Percentiles rank a stretch among this genome's conserved stretches.
Conservation (phyloP, 2,797 vertebrate genomes). For the Coccyzus lansbergi region DNA sequence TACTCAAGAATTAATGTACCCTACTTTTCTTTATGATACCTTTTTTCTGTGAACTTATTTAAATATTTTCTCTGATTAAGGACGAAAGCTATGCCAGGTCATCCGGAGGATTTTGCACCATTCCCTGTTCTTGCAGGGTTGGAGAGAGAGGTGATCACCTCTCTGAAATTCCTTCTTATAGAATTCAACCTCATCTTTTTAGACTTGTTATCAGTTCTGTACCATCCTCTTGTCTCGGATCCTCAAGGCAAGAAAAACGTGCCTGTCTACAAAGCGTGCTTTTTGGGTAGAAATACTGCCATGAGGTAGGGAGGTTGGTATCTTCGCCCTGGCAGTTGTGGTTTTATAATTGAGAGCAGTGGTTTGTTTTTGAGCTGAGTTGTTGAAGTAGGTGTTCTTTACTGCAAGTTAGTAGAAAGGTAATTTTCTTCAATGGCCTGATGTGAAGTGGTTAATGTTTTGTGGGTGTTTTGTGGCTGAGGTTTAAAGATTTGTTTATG, state of each 20-base stretch:
- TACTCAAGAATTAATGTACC: neutral
- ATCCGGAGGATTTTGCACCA: neutral
- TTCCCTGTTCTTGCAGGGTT: neutral
- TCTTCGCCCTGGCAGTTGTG: neutral
- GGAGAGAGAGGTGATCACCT: neutral
- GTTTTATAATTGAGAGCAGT: conserved; percentile 11
- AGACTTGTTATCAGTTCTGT: neutral
- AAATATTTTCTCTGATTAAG: conserved; percentile 26
- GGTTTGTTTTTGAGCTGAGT: neutral
- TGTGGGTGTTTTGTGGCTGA: neutral
- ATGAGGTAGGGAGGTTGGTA: neutral
- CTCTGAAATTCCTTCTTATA: neutral
- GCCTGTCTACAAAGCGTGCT: neutral
- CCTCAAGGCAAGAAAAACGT: neutral
- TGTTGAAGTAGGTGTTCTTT: conserved; percentile 9
- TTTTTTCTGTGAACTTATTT: neutral
- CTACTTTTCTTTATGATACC: neutral
- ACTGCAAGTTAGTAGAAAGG: neutral
- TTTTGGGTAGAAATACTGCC: neutral
- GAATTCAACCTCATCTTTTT: neutral
- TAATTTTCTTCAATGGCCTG: neutral
- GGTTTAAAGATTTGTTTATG: neutral
- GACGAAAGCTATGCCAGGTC: neutral
- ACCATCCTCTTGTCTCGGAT: neutral
- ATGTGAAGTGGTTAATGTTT: neutral